Conservation (phyloP, 2,888 invertebrate species). For the Cryptocephalus moraei region DNA sequence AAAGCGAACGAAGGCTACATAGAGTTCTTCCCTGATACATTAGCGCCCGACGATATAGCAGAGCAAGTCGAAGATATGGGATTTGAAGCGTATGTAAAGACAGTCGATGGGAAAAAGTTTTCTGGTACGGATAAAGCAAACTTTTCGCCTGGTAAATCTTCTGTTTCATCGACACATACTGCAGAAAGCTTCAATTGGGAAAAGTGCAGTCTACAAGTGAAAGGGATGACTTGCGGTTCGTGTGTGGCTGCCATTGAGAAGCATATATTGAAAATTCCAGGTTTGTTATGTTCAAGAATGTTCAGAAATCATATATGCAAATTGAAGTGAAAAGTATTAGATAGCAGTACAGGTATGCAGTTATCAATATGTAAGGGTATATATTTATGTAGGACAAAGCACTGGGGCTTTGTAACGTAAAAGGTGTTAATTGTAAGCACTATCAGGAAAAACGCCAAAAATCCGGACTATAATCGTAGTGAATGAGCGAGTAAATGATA, state of each 20-base stretch:
- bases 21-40: constrained; percentile 41
- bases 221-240: constrained; percentile 93
- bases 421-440: too few species aligned
- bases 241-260: constrained; percentile 95
- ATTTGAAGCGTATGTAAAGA: constrained; percentile 54
- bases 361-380: too few species aligned
- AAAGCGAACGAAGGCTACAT: constrained; percentile 54
- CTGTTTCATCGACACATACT: background rate
- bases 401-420: too few species aligned
- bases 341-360: too few species aligned
- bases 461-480: too few species aligned
- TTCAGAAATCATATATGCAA: too few species aligned
- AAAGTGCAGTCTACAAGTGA: constrained; percentile 61
- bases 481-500: too few species aligned
- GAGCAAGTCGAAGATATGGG: constrained; percentile 71
- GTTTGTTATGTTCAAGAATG: constrained; percentile 29
- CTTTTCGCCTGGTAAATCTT: background rate
- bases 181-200: constrained; percentile 23
- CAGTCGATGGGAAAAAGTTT: constrained; percentile 27
- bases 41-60: constrained; percentile 50
- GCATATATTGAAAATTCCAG: constrained; percentile 70
- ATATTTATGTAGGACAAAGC: too few species aligned
- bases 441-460: too few species aligned
- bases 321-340: too few species aligned
- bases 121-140: too few species aligned